phyloP scores from a whole-genome alignment of 2,113 vertebrate genomes.

The Gambusia affinis region DNA sequence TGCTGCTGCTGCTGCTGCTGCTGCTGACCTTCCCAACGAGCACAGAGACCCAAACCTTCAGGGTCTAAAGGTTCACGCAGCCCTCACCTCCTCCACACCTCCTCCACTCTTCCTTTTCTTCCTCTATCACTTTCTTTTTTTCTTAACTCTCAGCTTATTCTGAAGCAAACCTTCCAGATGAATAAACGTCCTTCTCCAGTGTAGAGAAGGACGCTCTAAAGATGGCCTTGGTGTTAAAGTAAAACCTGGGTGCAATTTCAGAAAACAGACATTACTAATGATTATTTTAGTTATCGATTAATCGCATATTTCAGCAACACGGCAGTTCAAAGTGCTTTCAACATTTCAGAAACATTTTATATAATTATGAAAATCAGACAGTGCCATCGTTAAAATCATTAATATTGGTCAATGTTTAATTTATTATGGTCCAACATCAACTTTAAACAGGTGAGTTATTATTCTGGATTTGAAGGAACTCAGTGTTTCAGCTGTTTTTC shows the following conservation, averaged over 20 bases:
- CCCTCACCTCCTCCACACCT: not conserved
- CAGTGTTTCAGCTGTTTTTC: no score
- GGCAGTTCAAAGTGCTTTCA: no score
- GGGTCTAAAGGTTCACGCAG: slow-evolving; percentile 59
- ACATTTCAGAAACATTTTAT: no score
- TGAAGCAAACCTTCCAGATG: slow-evolving; percentile 37
- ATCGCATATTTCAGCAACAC: no score
- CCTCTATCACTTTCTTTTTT: slow-evolving; percentile 1
- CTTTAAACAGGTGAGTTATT: no score
- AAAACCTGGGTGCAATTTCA: not conserved
- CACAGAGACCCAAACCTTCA: slow-evolving; percentile 49
- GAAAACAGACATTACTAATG: not conserved
- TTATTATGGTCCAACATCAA: no score
- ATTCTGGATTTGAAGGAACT: no score
- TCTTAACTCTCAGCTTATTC: slow-evolving; percentile 47
- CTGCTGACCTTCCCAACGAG: slow-evolving; percentile 45
- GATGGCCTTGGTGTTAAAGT: slow-evolving; percentile 5
- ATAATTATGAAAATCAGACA: no score
- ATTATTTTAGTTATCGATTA: no score
- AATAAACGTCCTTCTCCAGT: slow-evolving; percentile 43
- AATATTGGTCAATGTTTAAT: no score
- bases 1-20: slow-evolving; percentile 41
- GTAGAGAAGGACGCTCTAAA: slow-evolving; percentile 19
- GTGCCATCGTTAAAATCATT: no score
- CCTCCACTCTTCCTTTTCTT: slow-evolving; percentile 27